Percentiles rank a stretch among this genome's conserved stretches.
These are phyloP conservation scores for Ceyx erithaca DNA, from an alignment of 2,797 vertebrate species.

Conservation along the genomic window DNA sequence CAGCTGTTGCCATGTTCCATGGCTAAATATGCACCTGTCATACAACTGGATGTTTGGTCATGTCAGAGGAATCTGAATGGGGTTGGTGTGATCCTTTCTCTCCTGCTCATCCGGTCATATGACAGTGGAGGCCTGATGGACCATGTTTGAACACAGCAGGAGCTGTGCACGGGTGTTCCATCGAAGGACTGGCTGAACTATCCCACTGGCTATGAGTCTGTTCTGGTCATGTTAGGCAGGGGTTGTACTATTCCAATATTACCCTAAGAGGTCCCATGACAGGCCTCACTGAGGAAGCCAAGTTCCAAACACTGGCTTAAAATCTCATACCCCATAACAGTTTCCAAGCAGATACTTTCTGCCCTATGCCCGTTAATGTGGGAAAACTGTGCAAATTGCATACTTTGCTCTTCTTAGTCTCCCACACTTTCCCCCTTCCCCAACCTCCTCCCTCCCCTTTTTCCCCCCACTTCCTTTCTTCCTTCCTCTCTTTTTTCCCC, in stretches of 20 bases:
- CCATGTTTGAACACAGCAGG: background rate
- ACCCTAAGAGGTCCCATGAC: background rate
- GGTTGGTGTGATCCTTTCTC: background rate
- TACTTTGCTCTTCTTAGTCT: background rate
- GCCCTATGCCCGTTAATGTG: background rate
- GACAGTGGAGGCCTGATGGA: background rate
- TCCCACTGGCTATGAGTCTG: background rate
- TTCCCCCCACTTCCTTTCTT: background rate
- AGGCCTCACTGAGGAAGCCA: background rate
- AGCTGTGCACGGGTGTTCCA: rapidly evolving
- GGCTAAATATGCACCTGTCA: background rate
- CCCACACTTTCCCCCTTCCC: background rate
- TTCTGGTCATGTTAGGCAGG: background rate
- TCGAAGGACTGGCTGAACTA: background rate
- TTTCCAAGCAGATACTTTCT: background rate
- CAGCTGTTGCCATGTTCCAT: background rate
- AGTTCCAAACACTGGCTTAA: background rate
- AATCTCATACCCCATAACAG: background rate
- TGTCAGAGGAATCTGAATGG: background rate
- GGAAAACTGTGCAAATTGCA: background rate
- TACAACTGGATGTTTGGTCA: rapidly evolving
- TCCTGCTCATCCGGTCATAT: rapidly evolving
- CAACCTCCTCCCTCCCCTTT: background rate
- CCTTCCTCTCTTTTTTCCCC: background rate
- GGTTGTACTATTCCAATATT: background rate